These are phyloP conservation scores for Trichosurus vulpecula DNA, from an alignment of 2,797 vertebrate genomes.

Conservation along the genomic window DNA sequence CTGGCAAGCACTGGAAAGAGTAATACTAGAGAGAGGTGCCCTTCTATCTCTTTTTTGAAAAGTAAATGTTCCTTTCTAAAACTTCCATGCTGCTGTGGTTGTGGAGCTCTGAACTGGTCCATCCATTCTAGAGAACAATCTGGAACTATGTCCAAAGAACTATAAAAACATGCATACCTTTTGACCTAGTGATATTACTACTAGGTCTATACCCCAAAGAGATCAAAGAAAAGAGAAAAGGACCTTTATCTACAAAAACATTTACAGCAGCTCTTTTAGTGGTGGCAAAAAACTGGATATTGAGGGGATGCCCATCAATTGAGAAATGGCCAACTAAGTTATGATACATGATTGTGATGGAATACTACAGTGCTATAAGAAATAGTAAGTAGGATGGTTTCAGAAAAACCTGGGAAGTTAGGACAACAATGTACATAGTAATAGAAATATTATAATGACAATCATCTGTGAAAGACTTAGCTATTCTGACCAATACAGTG, in stretches of 20 bases:
- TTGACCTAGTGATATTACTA: background rate
- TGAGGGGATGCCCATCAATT: background rate
- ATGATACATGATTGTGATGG: background rate
- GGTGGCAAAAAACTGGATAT: background rate
- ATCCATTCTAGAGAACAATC: background rate
- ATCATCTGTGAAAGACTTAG: background rate
- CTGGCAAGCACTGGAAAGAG: background rate
- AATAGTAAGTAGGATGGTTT: background rate
- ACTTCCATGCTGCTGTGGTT: background rate
- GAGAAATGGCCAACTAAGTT: no score
- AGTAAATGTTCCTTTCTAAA: conserved; percentile 41
- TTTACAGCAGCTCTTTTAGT: background rate
- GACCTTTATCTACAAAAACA: background rate
- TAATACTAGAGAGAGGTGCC: background rate
- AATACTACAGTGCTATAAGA: background rate
- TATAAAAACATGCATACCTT: background rate
- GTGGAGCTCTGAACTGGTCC: background rate
- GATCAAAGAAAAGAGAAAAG: background rate
- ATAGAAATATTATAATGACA: background rate
- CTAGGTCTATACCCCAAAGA: background rate
- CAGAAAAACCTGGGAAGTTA: background rate
- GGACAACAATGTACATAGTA: background rate
- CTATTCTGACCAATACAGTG: background rate
- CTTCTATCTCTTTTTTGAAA: background rate
- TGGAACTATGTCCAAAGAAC: background rate